Percentiles rank a stretch among this genome's conserved stretches.
These are phyloP conservation scores for Aethina tumida DNA, from an alignment of 1,140 invertebrate genomes.

Conservation along the genomic window DNA sequence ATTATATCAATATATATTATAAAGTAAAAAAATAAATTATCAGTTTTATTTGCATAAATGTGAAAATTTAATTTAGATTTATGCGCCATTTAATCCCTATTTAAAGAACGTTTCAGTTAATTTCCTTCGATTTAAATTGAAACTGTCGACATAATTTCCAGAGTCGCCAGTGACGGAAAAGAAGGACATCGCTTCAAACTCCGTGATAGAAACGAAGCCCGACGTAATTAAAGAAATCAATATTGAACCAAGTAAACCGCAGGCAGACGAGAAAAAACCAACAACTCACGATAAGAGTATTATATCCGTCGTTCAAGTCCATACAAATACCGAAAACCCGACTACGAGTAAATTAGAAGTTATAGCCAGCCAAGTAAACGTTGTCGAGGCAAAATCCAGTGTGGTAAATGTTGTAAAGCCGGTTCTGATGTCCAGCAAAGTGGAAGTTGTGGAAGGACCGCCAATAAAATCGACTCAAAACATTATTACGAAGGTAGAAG, in stretches of 20 bases:
- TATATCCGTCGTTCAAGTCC: conserved; percentile 22
- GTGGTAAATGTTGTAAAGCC: conserved; percentile 26
- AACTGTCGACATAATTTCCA: too few relatives aligned
- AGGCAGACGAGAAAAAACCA: conserved; percentile 36
- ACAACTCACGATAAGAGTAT: conserved; percentile 28
- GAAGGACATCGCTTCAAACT: conserved; percentile 30
- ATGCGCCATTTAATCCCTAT: too few relatives aligned
- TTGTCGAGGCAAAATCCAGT: conserved; percentile 35
- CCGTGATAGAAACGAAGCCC: conserved; percentile 46
- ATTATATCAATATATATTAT: too few relatives aligned
- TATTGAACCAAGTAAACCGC: conserved; percentile 49
- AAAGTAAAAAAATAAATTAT: too few relatives aligned
- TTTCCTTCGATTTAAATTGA: too few relatives aligned
- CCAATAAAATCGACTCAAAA: conserved; percentile 32
- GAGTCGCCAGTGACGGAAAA: conserved; percentile 14
- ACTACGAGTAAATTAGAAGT: conserved; percentile 39
- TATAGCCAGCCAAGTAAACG: conserved; percentile 40
- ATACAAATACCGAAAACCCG: conserved; percentile 24
- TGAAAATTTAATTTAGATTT: too few relatives aligned
- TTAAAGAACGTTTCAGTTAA: too few relatives aligned
- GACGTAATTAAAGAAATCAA: conserved; percentile 35
- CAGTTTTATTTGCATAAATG: too few relatives aligned
- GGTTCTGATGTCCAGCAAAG: conserved; percentile 32
- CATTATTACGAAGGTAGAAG: conserved; percentile 48
- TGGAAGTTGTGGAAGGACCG: conserved; percentile 30